phyloP scores from a whole-genome alignment of 2,113 vertebrate species.

The Macaca nemestrina region DNA sequence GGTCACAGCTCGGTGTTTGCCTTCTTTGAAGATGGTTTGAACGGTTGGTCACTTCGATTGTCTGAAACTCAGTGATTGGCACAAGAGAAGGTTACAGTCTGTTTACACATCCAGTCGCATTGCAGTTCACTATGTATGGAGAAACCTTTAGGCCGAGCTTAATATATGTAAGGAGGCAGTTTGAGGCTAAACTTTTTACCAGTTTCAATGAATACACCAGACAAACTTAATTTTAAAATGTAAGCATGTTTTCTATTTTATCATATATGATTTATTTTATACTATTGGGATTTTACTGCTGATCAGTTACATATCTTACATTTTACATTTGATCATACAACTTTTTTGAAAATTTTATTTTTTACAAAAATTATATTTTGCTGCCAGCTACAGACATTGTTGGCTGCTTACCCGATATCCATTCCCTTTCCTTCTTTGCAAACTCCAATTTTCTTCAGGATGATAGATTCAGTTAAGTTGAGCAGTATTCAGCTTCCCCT shows the following conservation, averaged over 20 bases:
- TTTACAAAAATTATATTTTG: not conserved
- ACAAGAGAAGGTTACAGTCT: too few relatives aligned
- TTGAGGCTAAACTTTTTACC: too few relatives aligned
- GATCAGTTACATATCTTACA: not conserved
- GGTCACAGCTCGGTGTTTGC: too few relatives aligned
- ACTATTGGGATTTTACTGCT: not conserved
- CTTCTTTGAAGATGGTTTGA: too few relatives aligned
- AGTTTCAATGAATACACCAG: not conserved
- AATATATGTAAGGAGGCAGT: too few relatives aligned
- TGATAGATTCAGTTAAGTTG: not conserved
- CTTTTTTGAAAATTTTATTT: not conserved
- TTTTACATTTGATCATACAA: not conserved
- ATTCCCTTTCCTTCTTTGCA: not conserved
- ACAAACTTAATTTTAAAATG: not conserved
- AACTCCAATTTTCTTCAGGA: not conserved
- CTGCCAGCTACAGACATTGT: not conserved
- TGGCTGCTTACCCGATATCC: not conserved
- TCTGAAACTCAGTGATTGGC: too few relatives aligned
- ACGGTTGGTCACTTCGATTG: too few relatives aligned
- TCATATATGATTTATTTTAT: not conserved
- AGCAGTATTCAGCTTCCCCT: not conserved
- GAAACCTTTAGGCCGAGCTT: too few relatives aligned
- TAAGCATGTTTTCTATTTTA: not conserved
- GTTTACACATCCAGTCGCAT: too few relatives aligned
- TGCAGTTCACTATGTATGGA: too few relatives aligned